Evolutionary conservation across 2,888 invertebrate species (phyloP), one percentile per base, ranked within the genome.

Genomic region (Ariolimax columbianus): DNA sequence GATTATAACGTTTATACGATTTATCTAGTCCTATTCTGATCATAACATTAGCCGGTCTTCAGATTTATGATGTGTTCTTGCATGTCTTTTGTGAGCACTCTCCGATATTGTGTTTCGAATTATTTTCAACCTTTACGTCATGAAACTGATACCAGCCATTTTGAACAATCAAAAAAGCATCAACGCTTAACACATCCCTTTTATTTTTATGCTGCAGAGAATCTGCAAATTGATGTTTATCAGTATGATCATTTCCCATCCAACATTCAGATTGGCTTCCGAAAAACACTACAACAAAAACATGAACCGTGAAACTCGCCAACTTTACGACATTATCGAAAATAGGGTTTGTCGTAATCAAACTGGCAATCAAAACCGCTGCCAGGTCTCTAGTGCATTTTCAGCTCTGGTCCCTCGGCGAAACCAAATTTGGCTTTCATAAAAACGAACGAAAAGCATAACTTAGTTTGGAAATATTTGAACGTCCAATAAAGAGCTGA

Each of bases 401-500:
- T 63, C 66, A 59, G 43, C 59, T 3, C 7, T 4, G 43, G 0
- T 59, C 79, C 79, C 79, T 47, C 0, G 66, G 23, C 79, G 66
- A 66, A 66, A 68, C 66, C 17, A 79, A 43, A 33, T 33, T 66
- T 33, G 30, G 66, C 66, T 79, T 66, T 79, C 66, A 40, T 68
- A 63, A 79, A 79, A 79, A 79, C 38, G 17, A 1, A 66, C 43
- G 47, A 79, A 79, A 79, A 30, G 43, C 79, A 7, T 79, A 79
- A 79, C 43, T 40, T 19, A 23, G 47, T 79, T 79, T 68, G 43
- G 66, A 68, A 79, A 63, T 79, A 79, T 79, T 79, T 79, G 79
- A 79, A 68, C 66, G 43, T 68, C 66, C 79, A 79, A 40, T 79
- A 23, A 79, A 79, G 30, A 30, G 23, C 36, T 33, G 66, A 68